These are phyloP conservation scores for Drosophila serrata DNA, from an alignment of 1,140 invertebrate genomes.

Conservation along the genomic window DNA sequence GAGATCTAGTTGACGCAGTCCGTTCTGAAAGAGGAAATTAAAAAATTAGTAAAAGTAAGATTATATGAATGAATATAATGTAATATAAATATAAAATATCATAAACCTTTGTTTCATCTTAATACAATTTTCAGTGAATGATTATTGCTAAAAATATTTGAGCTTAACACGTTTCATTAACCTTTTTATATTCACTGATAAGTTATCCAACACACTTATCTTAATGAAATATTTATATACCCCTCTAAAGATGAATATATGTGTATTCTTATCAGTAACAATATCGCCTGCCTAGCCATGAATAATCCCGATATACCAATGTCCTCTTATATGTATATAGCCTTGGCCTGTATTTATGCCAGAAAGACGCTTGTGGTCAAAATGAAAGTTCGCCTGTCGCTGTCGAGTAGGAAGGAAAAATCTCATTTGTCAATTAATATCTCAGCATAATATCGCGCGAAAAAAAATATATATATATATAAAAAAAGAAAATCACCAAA, in stretches of 20 bases:
- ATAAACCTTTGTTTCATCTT: not conserved
- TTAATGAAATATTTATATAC: conserved; percentile 2
- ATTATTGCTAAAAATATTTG: not conserved
- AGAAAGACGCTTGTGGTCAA: conserved; percentile 76
- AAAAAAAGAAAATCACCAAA: conserved; percentile 58
- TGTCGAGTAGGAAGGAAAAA: conserved; percentile 84
- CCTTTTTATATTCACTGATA: not conserved
- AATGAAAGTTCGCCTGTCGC: conserved; percentile 83
- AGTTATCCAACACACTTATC: not conserved
- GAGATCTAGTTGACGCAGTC: conserved; percentile 93
- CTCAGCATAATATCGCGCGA: conserved; percentile 77
- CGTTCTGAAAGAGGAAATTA: conserved; percentile 86
- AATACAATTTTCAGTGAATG: not conserved
- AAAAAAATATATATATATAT: conserved; percentile 66
- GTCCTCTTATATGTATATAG: conserved; percentile 49
- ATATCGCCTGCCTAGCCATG: conserved; percentile 27
- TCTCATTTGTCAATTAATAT: conserved; percentile 85
- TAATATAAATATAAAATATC: not conserved
- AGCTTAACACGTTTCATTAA: not conserved
- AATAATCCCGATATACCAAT: conserved; percentile 52
- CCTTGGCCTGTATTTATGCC: conserved; percentile 76
- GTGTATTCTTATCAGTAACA: conserved; percentile 25
- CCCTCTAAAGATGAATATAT: conserved; percentile 11
- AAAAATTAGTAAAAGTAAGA: not conserved
- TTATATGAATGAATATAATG: not conserved